These are phyloP conservation scores for Sciurus carolinensis DNA, from an alignment of 2,797 vertebrate genomes.

Conservation along the genomic window DNA sequence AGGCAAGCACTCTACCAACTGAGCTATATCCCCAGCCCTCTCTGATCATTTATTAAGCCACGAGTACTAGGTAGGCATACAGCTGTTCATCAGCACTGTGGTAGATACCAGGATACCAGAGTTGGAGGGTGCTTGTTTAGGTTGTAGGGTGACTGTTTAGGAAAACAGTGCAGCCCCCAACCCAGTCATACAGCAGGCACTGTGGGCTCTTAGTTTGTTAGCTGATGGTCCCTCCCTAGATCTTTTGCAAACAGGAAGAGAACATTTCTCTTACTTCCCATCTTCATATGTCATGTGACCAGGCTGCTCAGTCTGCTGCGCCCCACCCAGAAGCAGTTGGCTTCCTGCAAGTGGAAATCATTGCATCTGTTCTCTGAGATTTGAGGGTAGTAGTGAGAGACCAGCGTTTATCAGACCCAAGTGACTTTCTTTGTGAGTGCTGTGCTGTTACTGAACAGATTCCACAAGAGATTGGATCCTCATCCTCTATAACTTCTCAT, in stretches of 20 bases:
- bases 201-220: not conserved
- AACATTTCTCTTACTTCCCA: constrained; percentile 65
- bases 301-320: not conserved
- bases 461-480: too few relatives aligned
- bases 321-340: constrained; percentile 41
- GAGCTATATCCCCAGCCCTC: too few relatives aligned
- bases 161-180: not conserved
- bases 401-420: accelerated
- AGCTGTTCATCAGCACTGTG: not conserved
- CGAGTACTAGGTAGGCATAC: too few relatives aligned
- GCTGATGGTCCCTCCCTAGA: not conserved
- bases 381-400: not conserved
- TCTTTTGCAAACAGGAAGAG: constrained; percentile 76
- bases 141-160: not conserved
- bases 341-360: constrained; percentile 51
- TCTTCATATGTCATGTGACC: constrained; percentile 37
- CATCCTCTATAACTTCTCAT: not conserved
- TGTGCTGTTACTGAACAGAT: not conserved
- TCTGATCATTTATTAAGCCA: not conserved
- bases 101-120: not conserved
- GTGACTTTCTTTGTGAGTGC: not conserved
- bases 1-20: too few relatives aligned
- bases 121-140: not conserved
- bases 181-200: not conserved
- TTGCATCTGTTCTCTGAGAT: constrained; percentile 58